Percentiles rank a stretch among this genome's conserved stretches.
Conservation (phyloP, 2,797 vertebrate genomes). For the Monodelphis domestica region DNA sequence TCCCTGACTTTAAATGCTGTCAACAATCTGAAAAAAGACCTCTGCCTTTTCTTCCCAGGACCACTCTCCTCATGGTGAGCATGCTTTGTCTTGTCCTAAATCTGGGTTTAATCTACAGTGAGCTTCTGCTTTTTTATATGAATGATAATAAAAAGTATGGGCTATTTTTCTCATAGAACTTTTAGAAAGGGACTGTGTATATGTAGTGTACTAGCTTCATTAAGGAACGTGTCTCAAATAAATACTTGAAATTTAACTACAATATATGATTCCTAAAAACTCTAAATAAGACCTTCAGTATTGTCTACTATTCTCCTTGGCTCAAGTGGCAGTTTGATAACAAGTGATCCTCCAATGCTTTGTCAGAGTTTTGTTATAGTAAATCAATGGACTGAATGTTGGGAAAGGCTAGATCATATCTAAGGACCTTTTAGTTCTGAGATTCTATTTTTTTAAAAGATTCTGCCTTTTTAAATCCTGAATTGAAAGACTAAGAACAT, state of each 20-base stretch:
- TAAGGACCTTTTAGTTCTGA: no score
- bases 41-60: background rate
- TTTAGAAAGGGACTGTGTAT: background rate
- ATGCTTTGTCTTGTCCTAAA: background rate
- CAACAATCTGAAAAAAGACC: background rate
- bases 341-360: background rate
- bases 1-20: background rate
- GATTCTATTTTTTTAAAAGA: no score
- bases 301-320: background rate
- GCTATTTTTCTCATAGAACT: background rate
- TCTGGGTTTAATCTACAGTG: background rate
- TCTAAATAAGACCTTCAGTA: background rate
- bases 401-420: background rate
- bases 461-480: background rate
- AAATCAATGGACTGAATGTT: background rate
- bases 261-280: background rate
- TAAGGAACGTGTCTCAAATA: background rate
- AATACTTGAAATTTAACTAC: background rate
- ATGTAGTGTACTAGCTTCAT: background rate
- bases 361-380: background rate
- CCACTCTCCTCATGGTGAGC: background rate
- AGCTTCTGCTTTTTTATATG: background rate
- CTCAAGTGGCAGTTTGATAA: background rate
- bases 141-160: background rate
- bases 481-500: background rate